These are phyloP conservation scores for Pluvianellus socialis DNA, from an alignment of 2,113 vertebrate species.

Conservation along the genomic window DNA sequence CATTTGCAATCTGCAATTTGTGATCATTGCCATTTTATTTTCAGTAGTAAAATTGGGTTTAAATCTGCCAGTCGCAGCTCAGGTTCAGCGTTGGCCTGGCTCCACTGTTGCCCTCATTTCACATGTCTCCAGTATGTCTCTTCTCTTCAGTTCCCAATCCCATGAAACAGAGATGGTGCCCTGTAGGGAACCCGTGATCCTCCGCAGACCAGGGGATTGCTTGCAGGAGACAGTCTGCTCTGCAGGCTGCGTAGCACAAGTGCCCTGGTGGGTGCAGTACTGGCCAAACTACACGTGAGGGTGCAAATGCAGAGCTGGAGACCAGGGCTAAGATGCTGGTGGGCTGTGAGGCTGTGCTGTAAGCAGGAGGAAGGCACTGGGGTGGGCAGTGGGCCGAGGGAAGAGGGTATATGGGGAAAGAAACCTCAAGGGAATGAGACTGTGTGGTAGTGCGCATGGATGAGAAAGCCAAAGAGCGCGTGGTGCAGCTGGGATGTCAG, in stretches of 20 bases:
- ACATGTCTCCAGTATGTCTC: fast-evolving
- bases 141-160: background rate
- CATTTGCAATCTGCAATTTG: background rate
- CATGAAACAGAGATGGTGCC: background rate
- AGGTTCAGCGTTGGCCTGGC: background rate
- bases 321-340: background rate
- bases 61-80: background rate
- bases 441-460: background rate
- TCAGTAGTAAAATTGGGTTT: background rate
- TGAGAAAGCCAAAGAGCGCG: background rate
- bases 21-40: background rate
- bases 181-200: fast-evolving
- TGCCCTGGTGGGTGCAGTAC: too few species aligned
- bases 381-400: background rate
- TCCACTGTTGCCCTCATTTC: background rate
- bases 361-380: background rate
- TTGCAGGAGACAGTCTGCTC: background rate
- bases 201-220: background rate
- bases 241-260: background rate
- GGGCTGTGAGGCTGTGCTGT: background rate
- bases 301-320: background rate
- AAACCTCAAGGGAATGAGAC: background rate
- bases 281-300: fast-evolving
- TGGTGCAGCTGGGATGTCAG: background rate
- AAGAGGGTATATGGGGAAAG: background rate